Base-by-base conservation (phyloP, 2,888 invertebrate species). In the Miltochrista miniata region DNA sequence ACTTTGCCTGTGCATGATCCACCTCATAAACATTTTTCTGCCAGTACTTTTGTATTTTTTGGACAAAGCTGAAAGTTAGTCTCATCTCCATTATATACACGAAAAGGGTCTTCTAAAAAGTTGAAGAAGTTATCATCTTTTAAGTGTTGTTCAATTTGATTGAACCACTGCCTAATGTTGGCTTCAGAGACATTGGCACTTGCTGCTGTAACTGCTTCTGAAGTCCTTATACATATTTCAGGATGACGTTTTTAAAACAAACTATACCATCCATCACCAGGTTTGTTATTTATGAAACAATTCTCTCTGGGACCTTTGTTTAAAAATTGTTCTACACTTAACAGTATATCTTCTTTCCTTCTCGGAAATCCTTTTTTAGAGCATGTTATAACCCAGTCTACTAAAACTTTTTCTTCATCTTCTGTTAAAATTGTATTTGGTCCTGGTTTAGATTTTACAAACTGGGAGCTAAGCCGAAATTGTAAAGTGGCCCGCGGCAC, bases 321-420 rank as follows among this genome's bases (percentile, higher is more conserved):
- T 5, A 54, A 38, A 43, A 50, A 54, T 7, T 44, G 24, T 18
- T 41, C 7, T 33, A 54, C 54, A 47, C 54, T 54, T 4, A 10
- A 33, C 2, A 48, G 45, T 8, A 54, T 10, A 40, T 54, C 54
- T 11, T 47, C 31, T 47, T 54, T 54, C 5, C 49, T 13, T 40
- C 38, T 43, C 49, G 54, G n/a, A 15, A 54, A 49, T 5, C 54
- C 54, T 47, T 50, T 54, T 48, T 24, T 33, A 33, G 48, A 37
- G 38, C 45, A 37, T n/a, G 38, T 9, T 24, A 18, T 10, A 18
- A 46, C 13, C 31, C 45, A 46, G 24, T 51, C 33, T 38, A 40
- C 31, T 13, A 45, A 4, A 24, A 35, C 31, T 36, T 14, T 15
- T 46, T 51, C 45, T 51, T 51, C 51, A 11, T 39, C 11, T 18